Conservation (phyloP, 2,113 vertebrate genomes). For the Raja brachyura region DNA sequence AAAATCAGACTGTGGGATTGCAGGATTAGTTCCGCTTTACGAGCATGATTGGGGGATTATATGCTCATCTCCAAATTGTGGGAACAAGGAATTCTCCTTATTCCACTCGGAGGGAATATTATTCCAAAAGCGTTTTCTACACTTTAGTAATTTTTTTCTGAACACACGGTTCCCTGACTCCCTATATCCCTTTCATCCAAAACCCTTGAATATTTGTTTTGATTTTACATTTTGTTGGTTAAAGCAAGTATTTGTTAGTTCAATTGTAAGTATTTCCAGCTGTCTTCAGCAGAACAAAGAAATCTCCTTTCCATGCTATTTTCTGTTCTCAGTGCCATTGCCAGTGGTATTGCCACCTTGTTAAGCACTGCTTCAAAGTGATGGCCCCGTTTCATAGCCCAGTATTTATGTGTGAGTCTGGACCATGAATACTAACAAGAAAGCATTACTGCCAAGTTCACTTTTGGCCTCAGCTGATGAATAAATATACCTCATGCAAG, state of each 20-base stretch:
- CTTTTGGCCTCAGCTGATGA: not conserved
- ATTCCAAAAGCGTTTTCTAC: not conserved
- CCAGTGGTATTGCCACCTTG: not conserved
- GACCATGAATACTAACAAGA: not conserved
- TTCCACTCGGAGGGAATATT: no score
- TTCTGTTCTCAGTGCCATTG: not conserved
- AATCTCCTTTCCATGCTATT: not conserved
- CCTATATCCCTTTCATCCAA: not conserved
- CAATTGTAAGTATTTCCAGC: not conserved
- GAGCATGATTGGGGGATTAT: not conserved
- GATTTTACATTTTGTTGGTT: not conserved
- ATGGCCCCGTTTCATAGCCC: not conserved
- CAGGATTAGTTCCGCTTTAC: not conserved
- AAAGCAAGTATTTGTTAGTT: not conserved
- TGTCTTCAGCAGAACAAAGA: not conserved
- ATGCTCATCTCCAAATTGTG: not conserved
- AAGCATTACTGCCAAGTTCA: not conserved
- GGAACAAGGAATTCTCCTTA: no score
- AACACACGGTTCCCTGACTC: not conserved
- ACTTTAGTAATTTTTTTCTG: not conserved
- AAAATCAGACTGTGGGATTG: not conserved
- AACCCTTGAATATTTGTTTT: not conserved
- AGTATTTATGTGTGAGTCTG: not conserved
- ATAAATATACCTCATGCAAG: not conserved
- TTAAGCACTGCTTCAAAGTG: not conserved